Evolutionary conservation across 1,140 invertebrate genomes (phyloP), one percentile per base, ranked within the genome.

Genomic region (Drosophila parvula): DNA sequence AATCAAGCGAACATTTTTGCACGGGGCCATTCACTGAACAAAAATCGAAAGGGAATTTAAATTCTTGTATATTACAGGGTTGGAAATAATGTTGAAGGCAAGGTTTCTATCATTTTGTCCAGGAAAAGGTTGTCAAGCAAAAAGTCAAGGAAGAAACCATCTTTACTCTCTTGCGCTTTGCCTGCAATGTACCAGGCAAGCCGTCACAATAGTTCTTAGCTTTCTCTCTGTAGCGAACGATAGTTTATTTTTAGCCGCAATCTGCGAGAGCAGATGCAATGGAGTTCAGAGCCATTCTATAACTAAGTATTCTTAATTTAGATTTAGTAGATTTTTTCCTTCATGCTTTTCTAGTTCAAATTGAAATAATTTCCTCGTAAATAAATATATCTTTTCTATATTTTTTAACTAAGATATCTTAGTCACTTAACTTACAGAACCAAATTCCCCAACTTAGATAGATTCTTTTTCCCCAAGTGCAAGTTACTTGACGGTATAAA

Each of bases 1-100:
- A 88, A 88, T 79, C 75, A 86, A 88, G 76, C 82, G 79, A 69
- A 76, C 41, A 83, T 63, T 79, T 88, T 82, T 82, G 65, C 83
- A 65, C 69, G 48, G 48, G 71, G 57, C 43, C 43, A 71, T 32
- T 36, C 40, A 68, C 47, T 59, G 50, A 8, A 3, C 28, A 27
- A 63, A 58, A 62, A 61, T 18, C 2, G 2, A 53, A 12, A 5
- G 12, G 4, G 0, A 34, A 34, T 12, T 12, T 14, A 18, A 14
- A 14, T 8, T 4, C 6, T 8, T 1, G 30, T 28, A 0, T 0
- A 1, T 11, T 16, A 10, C 4, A 30, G 8, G 2, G 10, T 12
- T 3, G 0, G 5, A 44, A 27, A 12, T 8, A 14, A 45, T 27
- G 27, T 22, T 1, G 30, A 0, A 30, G 5, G 30, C 11, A 3